Evolutionary conservation across 2,888 invertebrate species (phyloP).

Genomic region (Tolmerus cingulatus): DNA sequence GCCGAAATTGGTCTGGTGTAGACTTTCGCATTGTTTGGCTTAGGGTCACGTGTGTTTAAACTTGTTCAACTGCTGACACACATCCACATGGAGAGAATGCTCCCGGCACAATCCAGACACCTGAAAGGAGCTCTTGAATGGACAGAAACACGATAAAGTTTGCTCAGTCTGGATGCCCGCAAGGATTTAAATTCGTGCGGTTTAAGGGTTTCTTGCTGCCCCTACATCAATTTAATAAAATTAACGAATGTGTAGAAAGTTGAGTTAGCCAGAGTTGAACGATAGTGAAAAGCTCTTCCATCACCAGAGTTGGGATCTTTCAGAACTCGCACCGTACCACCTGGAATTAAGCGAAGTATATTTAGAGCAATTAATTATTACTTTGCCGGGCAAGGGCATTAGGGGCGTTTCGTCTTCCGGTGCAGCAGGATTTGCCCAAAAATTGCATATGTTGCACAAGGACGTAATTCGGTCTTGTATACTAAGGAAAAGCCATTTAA

Average conservation of each 20-base stretch:
- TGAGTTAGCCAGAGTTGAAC: not conserved
- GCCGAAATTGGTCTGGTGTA: conserved; percentile 18
- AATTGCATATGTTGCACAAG: not conserved
- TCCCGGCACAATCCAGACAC: not conserved
- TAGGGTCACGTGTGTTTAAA: conserved; percentile 11
- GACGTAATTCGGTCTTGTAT: not conserved
- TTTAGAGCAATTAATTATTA: not conserved
- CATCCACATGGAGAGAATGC: not conserved
- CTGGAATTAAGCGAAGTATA: not conserved
- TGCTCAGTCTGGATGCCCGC: not conserved
- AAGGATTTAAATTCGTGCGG: conserved; percentile 10
- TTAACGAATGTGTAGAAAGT: not conserved
- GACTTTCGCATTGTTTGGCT: conserved; percentile 7
- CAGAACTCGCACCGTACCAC: not conserved
- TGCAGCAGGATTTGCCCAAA: not conserved
- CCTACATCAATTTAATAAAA: conserved; percentile 11
- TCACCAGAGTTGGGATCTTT: not conserved
- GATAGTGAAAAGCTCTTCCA: not conserved
- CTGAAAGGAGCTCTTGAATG: not conserved
- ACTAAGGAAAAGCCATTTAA: not conserved
- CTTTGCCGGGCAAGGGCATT: not conserved
- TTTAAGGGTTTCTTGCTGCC: not conserved
- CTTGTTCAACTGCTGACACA: conserved; percentile 5
- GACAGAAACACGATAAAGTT: conserved; percentile 14
- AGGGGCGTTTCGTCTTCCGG: not conserved